Evolutionary conservation across 2,113 vertebrate genomes (phyloP).

Genomic region (Thunnus thynnus): DNA sequence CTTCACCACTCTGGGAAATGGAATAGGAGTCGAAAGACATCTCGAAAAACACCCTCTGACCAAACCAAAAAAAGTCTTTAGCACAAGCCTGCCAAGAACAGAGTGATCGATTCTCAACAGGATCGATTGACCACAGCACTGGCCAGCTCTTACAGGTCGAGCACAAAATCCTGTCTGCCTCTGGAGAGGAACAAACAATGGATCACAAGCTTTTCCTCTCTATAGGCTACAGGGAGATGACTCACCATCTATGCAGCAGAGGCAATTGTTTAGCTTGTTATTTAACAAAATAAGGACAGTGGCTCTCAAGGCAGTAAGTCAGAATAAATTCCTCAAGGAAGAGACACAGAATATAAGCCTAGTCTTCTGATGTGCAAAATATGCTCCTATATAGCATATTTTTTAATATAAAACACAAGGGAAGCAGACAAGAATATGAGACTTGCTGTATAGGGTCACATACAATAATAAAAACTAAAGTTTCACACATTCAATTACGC

Average conservation of each 20-base stretch:
- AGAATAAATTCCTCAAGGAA: slow-evolving; percentile 20
- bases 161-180: slow-evolving; percentile 10
- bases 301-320: slow-evolving; percentile 14
- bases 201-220: slow-evolving; percentile 40
- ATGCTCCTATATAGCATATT: neutral
- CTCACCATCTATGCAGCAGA: slow-evolving; percentile 22
- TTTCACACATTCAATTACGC: too few species aligned
- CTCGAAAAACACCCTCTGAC: neutral
- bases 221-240: slow-evolving; percentile 48
- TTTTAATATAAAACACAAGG: neutral
- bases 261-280: slow-evolving; percentile 30
- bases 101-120: slow-evolving; percentile 24
- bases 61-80: neutral
- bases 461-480: neutral
- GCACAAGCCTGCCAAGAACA: neutral
- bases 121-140: slow-evolving; percentile 2
- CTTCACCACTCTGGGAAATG: neutral
- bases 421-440: neutral
- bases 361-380: neutral
- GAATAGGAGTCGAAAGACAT: slow-evolving; percentile 1
- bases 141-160: slow-evolving; percentile 29
- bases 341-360: neutral
- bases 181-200: slow-evolving; percentile 48
- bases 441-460: neutral
- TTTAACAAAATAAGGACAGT: slow-evolving; percentile 26